Evolutionary conservation across 2,113 vertebrate genomes (phyloP).

Genomic region (Chaetodon trifascialis): DNA sequence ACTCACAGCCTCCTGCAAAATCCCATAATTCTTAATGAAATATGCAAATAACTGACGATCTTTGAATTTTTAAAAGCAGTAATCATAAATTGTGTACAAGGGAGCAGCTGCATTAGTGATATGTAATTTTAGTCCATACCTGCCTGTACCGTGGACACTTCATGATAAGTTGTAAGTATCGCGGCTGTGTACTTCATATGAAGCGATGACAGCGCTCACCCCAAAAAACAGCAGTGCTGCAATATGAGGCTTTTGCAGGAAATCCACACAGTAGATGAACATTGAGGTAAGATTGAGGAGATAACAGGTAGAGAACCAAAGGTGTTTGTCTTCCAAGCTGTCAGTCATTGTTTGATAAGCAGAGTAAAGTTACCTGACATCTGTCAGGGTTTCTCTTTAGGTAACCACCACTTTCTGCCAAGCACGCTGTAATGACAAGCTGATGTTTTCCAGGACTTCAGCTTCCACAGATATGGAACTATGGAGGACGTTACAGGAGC

Average conservation of each 20-base stretch:
- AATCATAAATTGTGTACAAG: neutral
- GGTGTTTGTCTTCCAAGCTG: neutral
- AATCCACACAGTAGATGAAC: neutral
- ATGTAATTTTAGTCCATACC: neutral
- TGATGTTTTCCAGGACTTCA: too few relatives aligned
- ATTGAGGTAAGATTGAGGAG: neutral
- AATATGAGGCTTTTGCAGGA: constrained; percentile 8
- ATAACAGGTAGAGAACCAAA: neutral
- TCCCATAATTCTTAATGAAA: neutral
- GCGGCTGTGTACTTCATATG: neutral
- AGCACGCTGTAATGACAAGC: neutral
- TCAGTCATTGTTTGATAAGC: neutral
- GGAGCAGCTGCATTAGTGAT: neutral
- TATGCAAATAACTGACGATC: neutral
- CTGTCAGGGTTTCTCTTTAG: neutral
- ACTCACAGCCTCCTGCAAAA: neutral
- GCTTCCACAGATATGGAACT: neutral
- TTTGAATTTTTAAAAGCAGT: neutral
- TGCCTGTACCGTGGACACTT: neutral
- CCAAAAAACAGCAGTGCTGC: constrained; percentile 24
- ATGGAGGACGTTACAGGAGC: neutral
- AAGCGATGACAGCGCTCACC: neutral
- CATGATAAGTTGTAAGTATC: neutral
- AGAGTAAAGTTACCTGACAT: neutral
- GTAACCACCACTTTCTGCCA: neutral